Evolutionary conservation across 2,888 invertebrate genomes (phyloP).

Genomic region (Apotomis betuletana): DNA sequence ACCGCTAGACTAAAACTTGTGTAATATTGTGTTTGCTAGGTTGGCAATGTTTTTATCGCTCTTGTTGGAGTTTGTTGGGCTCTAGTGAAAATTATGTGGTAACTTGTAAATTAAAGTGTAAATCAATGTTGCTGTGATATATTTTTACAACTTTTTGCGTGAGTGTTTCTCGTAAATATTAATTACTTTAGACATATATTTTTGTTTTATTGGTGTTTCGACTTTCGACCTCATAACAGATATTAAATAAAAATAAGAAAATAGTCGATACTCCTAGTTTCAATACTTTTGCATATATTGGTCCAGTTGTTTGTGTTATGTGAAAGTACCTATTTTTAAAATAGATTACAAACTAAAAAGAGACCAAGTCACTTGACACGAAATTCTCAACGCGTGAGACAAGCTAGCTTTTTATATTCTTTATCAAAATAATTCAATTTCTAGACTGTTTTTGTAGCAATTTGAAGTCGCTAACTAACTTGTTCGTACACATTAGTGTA

Average conservation of each 20-base stretch:
- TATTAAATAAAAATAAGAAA: no score
- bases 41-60: constrained; percentile 36
- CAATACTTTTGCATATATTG: no score
- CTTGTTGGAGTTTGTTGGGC: constrained; percentile 36
- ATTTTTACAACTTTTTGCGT: neutral
- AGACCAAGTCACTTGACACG: no score
- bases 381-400: no score
- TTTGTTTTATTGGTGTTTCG: neutral
- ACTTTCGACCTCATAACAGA: no score
- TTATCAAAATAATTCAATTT: no score
- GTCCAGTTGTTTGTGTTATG: no score
- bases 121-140: neutral
- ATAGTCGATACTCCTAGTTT: no score
- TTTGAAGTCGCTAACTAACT: neutral
- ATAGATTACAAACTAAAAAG: no score
- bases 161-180: neutral
- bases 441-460: no score
- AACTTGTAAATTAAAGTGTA: constrained; percentile 17
- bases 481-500: neutral
- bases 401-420: no score
- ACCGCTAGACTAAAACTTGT: constrained; percentile 35
- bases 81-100: constrained; percentile 30
- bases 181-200: neutral
- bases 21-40: constrained; percentile 37
- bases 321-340: no score